Evolutionary conservation across 1,140 invertebrate species (phyloP), one percentile per base, ranked within the genome.

Genomic region (Amphibalanus amphitrite): DNA sequence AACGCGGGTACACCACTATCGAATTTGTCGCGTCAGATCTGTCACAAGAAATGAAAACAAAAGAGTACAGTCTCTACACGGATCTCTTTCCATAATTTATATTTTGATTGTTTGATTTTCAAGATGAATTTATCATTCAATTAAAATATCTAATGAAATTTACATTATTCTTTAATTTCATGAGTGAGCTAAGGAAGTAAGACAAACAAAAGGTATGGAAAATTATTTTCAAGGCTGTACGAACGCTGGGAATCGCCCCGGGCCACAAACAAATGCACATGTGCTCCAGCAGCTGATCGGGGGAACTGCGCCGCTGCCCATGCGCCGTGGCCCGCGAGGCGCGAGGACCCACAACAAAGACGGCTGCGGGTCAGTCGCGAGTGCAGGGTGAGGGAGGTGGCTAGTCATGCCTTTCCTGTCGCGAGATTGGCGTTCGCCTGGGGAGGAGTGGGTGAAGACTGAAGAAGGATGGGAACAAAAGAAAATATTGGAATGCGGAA

Each of bases 361-460:
- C 4, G 26, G 64, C 3, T n/a, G 4, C 8, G 10, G 64, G 20
- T 65, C 64, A 38, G 64, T 65, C 64, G 64, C 20, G 64, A 28
- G 26, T 25, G 20, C 25, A 26, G 8, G 10, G 28, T 26, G n/a
- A 15, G 25, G 6, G 25, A 29, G n/a, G 28, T 69, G 28, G 40
- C 26, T 15, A 10, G 47, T 28, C n/a, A 98, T 98, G 95, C 95
- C 95, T 76, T 98, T 97, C 83, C 91, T 91, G 81, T 92, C 90
- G 33, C 91, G 91, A 83, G 90, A 92, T 83, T 93, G 90, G 90
- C 85, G 95, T 78, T 96, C 93, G 72, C 93, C 94, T 65, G 96
- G 96, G 47, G 95, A 98, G 81, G 90, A 91, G 78, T 98, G 96
- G 96, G 93, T 98, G 26, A 95, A 96, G 84, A 97, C 94, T 40